Percentiles rank a stretch among this genome's conserved stretches.
Conservation (phyloP, 1,140 invertebrate species). For the Zaprionus kolodkinae region DNA sequence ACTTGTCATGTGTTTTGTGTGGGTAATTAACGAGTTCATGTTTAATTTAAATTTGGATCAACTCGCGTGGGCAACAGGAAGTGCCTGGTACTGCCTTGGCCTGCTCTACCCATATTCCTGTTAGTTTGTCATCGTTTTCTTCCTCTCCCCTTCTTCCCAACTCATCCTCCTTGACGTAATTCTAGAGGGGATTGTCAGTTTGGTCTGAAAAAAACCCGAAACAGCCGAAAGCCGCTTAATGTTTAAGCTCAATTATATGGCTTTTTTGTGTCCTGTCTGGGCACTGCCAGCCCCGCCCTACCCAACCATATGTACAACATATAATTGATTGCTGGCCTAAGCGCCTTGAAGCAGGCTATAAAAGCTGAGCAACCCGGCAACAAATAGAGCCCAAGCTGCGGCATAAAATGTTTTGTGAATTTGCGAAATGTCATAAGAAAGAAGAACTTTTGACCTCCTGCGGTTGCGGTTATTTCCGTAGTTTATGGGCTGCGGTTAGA, state of each 20-base stretch:
- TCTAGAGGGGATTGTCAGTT: constrained; percentile 53
- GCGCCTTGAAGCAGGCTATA: constrained; percentile 70
- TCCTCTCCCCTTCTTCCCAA: neutral
- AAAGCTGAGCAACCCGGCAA: constrained; percentile 41
- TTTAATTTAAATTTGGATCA: constrained; percentile 75
- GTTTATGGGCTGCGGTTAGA: neutral
- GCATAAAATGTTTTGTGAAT: constrained; percentile 50
- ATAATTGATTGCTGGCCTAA: constrained; percentile 39
- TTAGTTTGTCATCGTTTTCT: constrained; percentile 7
- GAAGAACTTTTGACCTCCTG: constrained; percentile 35
- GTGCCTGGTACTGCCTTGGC: constrained; percentile 15
- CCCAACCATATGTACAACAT: neutral
- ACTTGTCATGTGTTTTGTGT: constrained; percentile 49
- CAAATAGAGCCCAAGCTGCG: constrained; percentile 32
- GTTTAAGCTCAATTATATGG: constrained; percentile 78
- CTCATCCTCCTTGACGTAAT: constrained; percentile 44
- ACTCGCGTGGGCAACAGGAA: constrained; percentile 68
- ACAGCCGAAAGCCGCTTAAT: constrained; percentile 67
- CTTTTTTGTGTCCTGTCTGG: constrained; percentile 42
- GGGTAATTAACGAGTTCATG: constrained; percentile 74
- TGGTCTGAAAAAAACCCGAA: constrained; percentile 29
- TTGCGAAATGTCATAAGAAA: constrained; percentile 66
- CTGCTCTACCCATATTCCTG: constrained; percentile 19
- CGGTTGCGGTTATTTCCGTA: constrained; percentile 31
- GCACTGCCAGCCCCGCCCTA: neutral